phyloP scores from a whole-genome alignment of 2,888 invertebrate genomes.

The Lordiphosa fenestrarum region DNA sequence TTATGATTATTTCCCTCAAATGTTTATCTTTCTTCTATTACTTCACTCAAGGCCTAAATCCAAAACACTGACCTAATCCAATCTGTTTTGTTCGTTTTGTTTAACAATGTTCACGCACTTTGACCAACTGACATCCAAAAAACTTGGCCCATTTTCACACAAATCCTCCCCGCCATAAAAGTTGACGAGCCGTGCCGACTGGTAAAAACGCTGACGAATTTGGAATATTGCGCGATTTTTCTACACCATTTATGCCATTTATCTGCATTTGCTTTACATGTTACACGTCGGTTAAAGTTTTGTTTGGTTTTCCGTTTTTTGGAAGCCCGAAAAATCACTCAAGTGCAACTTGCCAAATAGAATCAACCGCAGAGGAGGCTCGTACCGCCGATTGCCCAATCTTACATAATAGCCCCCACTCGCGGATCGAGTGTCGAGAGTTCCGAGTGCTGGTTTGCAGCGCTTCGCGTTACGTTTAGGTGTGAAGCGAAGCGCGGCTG shows the following conservation, averaged over 20 bases:
- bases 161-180: constrained; percentile 49
- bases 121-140: constrained; percentile 60
- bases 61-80: constrained; percentile 54
- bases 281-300: constrained; percentile 49
- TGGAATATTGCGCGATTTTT: constrained; percentile 64
- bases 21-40: background rate
- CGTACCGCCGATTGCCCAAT: constrained; percentile 52
- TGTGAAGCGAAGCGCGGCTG: constrained; percentile 78
- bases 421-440: constrained; percentile 34
- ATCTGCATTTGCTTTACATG: constrained; percentile 61
- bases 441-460: constrained; percentile 51
- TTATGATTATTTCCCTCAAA: background rate
- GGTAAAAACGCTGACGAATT: constrained; percentile 37
- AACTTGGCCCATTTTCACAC: constrained; percentile 60
- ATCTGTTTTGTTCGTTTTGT: constrained; percentile 7
- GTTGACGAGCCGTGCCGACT: constrained; percentile 59
- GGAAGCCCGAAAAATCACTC: constrained; percentile 76
- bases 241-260: constrained; percentile 69
- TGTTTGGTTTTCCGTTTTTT: constrained; percentile 48
- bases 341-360: constrained; percentile 77
- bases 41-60: background rate
- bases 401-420: constrained; percentile 58
- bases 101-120: constrained; percentile 45
- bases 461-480: constrained; percentile 68
- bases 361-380: constrained; percentile 42